A percentile compares a stretch with the other conserved stretches of the same genome.
Evolutionary conservation across 1,140 invertebrate species (phyloP).

Genomic region (Spodoptera frugiperda): DNA sequence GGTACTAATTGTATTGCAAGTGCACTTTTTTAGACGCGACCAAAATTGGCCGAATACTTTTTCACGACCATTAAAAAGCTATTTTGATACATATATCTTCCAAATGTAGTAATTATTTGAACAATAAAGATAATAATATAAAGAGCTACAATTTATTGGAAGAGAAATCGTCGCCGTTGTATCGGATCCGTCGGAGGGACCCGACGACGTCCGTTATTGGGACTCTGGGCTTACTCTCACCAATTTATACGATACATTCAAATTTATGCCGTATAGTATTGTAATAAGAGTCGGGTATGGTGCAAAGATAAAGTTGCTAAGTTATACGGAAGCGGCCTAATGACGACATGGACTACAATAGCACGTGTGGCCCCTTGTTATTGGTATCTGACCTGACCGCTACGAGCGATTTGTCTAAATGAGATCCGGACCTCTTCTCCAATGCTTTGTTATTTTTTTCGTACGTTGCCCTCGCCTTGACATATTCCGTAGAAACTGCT

Average conservation of each 20-base stretch:
- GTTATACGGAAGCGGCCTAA: conserved; percentile 78
- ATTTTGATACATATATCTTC: no score
- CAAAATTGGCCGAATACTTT: no score
- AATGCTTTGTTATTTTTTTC: conserved; percentile 78
- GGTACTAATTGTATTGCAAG: no score
- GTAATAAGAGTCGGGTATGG: conserved; percentile 59
- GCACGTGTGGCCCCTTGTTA: conserved; percentile 81
- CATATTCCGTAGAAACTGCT: conserved; percentile 57
- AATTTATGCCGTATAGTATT: conserved; percentile 46
- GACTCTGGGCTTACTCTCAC: conserved; percentile 51
- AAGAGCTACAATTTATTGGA: conserved; percentile 48
- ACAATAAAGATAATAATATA: conserved; percentile 35
- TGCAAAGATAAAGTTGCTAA: conserved; percentile 52
- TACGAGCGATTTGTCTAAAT: conserved; percentile 85
- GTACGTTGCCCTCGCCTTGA: conserved; percentile 59
- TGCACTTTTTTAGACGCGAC: no score
- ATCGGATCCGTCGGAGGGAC: conserved; percentile 62
- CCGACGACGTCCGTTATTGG: conserved; percentile 66
- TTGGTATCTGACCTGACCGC: conserved; percentile 85
- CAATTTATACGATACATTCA: conserved; percentile 44
- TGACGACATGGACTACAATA: conserved; percentile 81
- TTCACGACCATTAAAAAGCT: no score
- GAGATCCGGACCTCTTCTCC: conserved; percentile 79
- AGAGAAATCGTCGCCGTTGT: conserved; percentile 42
- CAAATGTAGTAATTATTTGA: conserved; percentile 9